Conservation (phyloP, 2,797 vertebrate genomes). For the Artibeus lituratus region DNA sequence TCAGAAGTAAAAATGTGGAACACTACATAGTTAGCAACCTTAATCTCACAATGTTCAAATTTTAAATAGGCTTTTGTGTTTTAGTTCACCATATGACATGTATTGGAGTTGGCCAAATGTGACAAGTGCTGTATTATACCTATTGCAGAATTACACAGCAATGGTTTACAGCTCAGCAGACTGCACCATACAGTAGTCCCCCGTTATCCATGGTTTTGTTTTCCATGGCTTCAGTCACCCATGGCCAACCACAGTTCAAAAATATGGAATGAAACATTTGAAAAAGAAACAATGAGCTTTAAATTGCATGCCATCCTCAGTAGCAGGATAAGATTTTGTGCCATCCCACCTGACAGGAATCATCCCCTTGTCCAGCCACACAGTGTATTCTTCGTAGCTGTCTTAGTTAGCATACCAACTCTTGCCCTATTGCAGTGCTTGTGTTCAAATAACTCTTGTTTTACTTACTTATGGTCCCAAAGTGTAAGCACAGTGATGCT, state of each 20-base stretch:
- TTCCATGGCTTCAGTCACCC: too few relatives aligned
- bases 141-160: slow-evolving; percentile 47
- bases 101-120: slow-evolving; percentile 32
- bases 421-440: not conserved
- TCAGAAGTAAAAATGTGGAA: slow-evolving; percentile 39
- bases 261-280: not conserved
- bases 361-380: not conserved
- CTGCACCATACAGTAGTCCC: slow-evolving; percentile 16
- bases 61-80: slow-evolving; percentile 52
- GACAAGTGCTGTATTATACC: slow-evolving; percentile 57
- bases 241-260: too few relatives aligned
- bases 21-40: slow-evolving; percentile 40
- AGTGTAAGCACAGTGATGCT: too few relatives aligned
- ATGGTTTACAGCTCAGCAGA: slow-evolving; percentile 35
- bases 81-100: slow-evolving; percentile 45
- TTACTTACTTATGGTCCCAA: too few relatives aligned
- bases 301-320: not conserved
- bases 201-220: not conserved
- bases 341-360: not conserved
- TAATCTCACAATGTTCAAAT: slow-evolving; percentile 54
- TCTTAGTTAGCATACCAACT: not conserved
- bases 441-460: too few relatives aligned
- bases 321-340: not conserved
- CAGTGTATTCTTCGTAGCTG: not conserved
- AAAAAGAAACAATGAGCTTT: not conserved